A percentile compares a stretch with the other conserved stretches of the same genome.
Evolutionary conservation across 2,888 invertebrate genomes (phyloP).

Genomic region (Napeogenes inachia): DNA sequence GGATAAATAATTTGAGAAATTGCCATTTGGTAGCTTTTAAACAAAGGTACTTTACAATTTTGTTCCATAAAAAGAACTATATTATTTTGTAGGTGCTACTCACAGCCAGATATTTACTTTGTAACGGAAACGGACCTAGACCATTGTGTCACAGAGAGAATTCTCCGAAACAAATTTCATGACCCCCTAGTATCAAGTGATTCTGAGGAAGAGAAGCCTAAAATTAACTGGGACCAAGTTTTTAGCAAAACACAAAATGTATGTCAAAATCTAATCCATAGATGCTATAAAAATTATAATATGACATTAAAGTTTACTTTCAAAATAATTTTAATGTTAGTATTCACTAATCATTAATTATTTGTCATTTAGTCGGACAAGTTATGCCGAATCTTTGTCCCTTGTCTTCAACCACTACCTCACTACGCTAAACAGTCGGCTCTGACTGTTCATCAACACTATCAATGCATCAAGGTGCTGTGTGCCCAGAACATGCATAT

Average conservation of each 20-base stretch:
- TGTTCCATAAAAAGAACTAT: too few species aligned
- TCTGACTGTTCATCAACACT: slow-evolving; percentile 46
- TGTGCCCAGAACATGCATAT: slow-evolving; percentile 43
- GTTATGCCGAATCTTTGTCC: slow-evolving; percentile 38
- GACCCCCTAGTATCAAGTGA: slow-evolving; percentile 56
- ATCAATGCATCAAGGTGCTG: slow-evolving; percentile 51
- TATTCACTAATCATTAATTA: slow-evolving; percentile 6
- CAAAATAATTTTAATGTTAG: not conserved
- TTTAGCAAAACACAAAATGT: slow-evolving; percentile 43
- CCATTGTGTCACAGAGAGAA: slow-evolving; percentile 53
- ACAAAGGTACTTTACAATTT: too few species aligned
- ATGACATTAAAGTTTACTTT: too few species aligned
- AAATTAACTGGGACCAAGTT: slow-evolving; percentile 55
- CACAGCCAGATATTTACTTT: slow-evolving; percentile 40
- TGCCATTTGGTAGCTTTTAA: too few species aligned
- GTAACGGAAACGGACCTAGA: slow-evolving; percentile 48
- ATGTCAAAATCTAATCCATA: slow-evolving; percentile 24
- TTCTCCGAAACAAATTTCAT: slow-evolving; percentile 51
- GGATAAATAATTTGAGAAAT: too few species aligned
- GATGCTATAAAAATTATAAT: not conserved
- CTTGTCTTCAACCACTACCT: slow-evolving; percentile 42
- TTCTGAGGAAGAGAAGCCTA: slow-evolving; percentile 44
- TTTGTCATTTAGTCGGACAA: slow-evolving; percentile 34
- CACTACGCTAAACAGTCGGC: slow-evolving; percentile 51
- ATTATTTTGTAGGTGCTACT: slow-evolving; percentile 39